Base-by-base conservation (phyloP, 2,797 vertebrate species). In the Tokudaia muenninki region DNA sequence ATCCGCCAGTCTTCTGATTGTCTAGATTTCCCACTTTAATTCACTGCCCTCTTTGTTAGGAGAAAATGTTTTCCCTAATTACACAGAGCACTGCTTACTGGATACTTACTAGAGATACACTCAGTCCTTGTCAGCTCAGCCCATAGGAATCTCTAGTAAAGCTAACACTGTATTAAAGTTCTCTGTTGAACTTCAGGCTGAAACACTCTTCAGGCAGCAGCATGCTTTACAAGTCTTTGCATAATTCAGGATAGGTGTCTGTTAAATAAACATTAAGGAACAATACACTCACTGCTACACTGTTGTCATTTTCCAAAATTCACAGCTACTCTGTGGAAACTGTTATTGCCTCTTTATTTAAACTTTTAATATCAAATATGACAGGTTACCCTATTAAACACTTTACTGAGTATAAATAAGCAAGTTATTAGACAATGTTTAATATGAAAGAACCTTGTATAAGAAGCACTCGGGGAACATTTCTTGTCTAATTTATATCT, bases 201-300 rank as follows among this genome's bases (percentile, higher is more conserved):
- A 92, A 90, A 91, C 61, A 59, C 14, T 77, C 70, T 34, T 31
- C 14, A 80, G 44, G 57, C 2, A 16, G 21, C 2, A 21, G 19
- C 0, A 6, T 61, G 21, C 2, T 16, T 92, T 90, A 52, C 22
- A 92, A 44, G 16, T 55, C 72, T 91, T 83, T 93, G 47, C 19
- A 79, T 94, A 59, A 95, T 86, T 84, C 24, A 74, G 47, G 24
- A 41, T 26, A 65, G 9, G 41, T 92, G 34, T 91, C 87, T 67
- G 44, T 93, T 89, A 94, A 93, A 72, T 89, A 94, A 92, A 61
- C 77, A 65, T 79, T 80, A 83, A 94, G 22, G 63, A 93, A 59
- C 19, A 89, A 74, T 91, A 0, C 29, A 3, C 80, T 93, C 87
- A 19, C 24, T 41, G 79, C 72, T 65, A 70, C 47, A 26, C 44